phyloP scores from a whole-genome alignment of 2,888 invertebrate species.

The Sialis lutaria region DNA sequence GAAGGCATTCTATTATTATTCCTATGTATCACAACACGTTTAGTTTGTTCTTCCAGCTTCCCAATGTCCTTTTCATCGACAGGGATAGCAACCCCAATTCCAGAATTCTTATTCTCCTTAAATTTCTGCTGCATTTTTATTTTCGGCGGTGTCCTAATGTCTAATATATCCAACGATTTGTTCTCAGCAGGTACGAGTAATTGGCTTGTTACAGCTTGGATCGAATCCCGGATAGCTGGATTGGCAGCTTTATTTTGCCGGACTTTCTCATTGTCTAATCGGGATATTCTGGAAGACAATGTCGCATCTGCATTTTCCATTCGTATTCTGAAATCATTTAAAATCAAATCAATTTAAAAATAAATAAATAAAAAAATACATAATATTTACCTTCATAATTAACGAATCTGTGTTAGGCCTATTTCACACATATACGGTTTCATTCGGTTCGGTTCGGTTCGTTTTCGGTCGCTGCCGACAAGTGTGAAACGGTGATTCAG shows the following conservation, averaged over 20 bases:
- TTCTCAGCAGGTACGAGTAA: constrained; percentile 24
- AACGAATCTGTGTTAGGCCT: too few species aligned
- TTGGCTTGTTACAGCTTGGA: constrained; percentile 38
- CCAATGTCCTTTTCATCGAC: constrained; percentile 33
- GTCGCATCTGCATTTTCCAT: constrained; percentile 3
- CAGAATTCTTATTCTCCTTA: constrained; percentile 29
- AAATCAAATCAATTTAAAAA: neutral
- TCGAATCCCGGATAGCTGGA: constrained; percentile 34
- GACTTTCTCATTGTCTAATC: neutral
- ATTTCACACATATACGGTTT: too few species aligned
- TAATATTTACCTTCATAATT: neutral
- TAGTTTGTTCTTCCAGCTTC: constrained; percentile 18
- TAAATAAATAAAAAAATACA: neutral
- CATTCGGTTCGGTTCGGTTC: too few species aligned
- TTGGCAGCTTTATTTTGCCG: constrained; percentile 27
- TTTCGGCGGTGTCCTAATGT: constrained; percentile 44
- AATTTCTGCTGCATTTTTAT: constrained; percentile 31
- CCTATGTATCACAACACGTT: constrained; percentile 10
- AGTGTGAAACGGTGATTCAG: too few species aligned
- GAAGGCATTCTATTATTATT: constrained; percentile 2
- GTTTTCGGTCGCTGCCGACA: too few species aligned
- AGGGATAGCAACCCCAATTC: constrained; percentile 49
- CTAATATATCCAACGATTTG: constrained; percentile 28
- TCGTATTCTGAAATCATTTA: constrained; percentile 1
- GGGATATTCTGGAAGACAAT: neutral